Base-by-base conservation (phyloP, 2,113 vertebrate species). In the Hiodon tergisus region DNA sequence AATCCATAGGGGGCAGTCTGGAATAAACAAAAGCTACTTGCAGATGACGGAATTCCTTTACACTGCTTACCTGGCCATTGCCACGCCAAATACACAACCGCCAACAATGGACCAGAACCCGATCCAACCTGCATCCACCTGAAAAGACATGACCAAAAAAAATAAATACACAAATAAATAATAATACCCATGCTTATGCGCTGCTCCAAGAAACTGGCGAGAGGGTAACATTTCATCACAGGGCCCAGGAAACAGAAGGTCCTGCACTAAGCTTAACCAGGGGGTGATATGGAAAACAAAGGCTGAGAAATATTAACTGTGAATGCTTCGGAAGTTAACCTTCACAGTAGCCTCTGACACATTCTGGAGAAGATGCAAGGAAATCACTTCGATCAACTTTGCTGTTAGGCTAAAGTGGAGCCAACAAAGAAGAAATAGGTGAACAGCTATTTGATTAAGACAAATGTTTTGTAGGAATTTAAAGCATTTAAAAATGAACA, bases 101-200 rank as follows among this genome's bases (percentile, higher is more conserved):
- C 96, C 97, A 72, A 98, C 86, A 65, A 91, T 91, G 46, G 97
- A 98, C 96, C 96, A 98, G 91, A 99, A 98, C 75, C 96, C 97
- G 83, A 98, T 96, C 96, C 96, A 98, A 79, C 97, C 97, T 67
- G 96, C 97, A 80, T 98, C 94, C 76, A 98, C 94, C 97, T 99
- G 83, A 31, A 17, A 74, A 57, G 76, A 17, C 31, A 31, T 31
- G 3, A 48, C 2, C 67, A 11, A 13, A 71, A 55, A 3, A 8
- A 59, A 62, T 50, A 52, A 5, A 50, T 53, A 50, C 6, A 11
- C 6, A 14, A 62, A 53, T 14, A 10, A 54, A 60, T 14, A 53
- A 10, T n/a, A 72, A 17, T 52, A 57, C 16, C 47, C 31, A n/a
- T 31, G 46, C 16, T 60, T 1, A n/a, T 4, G 5, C 14, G 16